Conservation (phyloP, 1,140 invertebrate species). For the Scylla paramamosain region DNA sequence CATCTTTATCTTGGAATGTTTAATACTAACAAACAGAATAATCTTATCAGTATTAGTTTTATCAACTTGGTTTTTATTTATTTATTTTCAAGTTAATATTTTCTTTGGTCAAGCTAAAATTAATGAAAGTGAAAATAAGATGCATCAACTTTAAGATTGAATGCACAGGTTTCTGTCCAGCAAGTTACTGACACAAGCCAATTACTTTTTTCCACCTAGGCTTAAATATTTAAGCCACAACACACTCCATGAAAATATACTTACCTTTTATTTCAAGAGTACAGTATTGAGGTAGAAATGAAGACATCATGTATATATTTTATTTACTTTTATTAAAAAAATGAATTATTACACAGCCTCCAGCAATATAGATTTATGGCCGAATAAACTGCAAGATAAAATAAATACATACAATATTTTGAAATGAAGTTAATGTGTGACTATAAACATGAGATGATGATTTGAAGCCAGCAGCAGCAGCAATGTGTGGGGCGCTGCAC, state of each 20-base stretch:
- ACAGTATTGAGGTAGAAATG: background rate
- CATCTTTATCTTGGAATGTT: too few relatives aligned
- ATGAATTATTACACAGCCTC: constrained; percentile 22
- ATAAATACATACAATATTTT: constrained; percentile 18
- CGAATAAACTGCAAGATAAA: constrained; percentile 14
- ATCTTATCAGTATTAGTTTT: too few relatives aligned
- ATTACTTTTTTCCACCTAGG: background rate
- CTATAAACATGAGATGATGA: constrained; percentile 23
- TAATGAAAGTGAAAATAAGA: too few relatives aligned
- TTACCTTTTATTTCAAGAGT: background rate
- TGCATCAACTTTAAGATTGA: too few relatives aligned
- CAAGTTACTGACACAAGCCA: background rate
- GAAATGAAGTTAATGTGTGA: constrained; percentile 1
- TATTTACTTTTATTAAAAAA: background rate
- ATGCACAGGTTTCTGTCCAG: background rate
- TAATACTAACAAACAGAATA: too few relatives aligned
- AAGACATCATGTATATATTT: background rate
- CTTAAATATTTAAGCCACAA: background rate
- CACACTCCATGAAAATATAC: background rate
- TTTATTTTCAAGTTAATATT: too few relatives aligned
- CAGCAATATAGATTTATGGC: constrained; percentile 11
- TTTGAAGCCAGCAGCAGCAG: background rate
- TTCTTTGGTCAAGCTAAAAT: too few relatives aligned
- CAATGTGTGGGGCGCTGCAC: background rate
- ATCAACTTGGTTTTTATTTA: too few relatives aligned